Conservation (phyloP, 2,888 invertebrate species). For the Amphimallon solstitiale region DNA sequence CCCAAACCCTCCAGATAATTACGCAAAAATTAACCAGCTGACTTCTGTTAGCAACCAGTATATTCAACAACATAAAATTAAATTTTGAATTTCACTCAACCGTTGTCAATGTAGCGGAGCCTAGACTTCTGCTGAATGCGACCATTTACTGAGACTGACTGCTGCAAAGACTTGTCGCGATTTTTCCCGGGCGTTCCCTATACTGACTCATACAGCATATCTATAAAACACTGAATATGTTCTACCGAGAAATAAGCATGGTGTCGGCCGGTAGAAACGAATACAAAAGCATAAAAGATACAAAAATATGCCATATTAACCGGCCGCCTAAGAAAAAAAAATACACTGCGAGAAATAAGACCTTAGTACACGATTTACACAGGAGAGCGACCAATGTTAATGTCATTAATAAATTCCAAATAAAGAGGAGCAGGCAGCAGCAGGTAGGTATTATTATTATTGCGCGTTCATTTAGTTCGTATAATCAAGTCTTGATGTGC, state of each 20-base stretch:
- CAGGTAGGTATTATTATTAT: slow-evolving; percentile 22
- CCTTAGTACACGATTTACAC: slow-evolving; percentile 28
- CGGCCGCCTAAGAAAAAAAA: slow-evolving; percentile 14
- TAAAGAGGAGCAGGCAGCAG: slow-evolving; percentile 30
- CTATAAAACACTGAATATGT: no score
- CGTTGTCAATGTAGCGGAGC: no score
- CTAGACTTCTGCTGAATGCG: no score
- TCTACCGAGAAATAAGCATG: slow-evolving; percentile 10
- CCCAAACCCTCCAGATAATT: no score
- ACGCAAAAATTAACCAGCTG: no score
- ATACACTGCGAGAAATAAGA: slow-evolving; percentile 11
- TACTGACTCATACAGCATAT: no score
- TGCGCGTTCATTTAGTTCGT: slow-evolving; percentile 29
- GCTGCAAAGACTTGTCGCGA: no score
- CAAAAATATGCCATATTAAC: background rate
- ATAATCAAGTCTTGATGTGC: slow-evolving; percentile 40
- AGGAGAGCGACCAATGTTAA: slow-evolving; percentile 20
- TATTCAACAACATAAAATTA: no score
- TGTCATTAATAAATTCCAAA: slow-evolving; percentile 36
- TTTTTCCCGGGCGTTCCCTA: no score
- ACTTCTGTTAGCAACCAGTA: no score
- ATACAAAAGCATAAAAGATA: slow-evolving; percentile 13
- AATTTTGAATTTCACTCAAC: no score
- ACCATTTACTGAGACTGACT: no score
- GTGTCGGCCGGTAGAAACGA: slow-evolving; percentile 2